Conservation (phyloP, 2,888 invertebrate genomes). For the Dryobota labecula region DNA sequence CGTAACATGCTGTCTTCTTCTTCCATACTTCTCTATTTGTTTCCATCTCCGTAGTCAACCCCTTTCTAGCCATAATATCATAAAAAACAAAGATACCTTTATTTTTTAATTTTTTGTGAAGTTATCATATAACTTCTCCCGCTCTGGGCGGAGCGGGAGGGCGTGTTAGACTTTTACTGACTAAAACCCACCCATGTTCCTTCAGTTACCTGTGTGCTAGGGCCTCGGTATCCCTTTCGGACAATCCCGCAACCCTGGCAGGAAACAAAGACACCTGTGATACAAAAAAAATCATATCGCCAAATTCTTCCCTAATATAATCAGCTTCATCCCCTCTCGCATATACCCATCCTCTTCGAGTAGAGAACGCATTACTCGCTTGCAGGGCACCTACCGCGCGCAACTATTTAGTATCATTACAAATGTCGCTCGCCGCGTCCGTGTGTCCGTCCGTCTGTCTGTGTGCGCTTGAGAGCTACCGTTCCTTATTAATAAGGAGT, state of each 20-base stretch:
- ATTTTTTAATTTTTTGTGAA: too few species aligned
- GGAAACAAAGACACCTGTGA: not conserved
- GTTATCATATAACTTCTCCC: too few species aligned
- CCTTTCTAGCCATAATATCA: not conserved
- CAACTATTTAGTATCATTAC: conserved; percentile 90
- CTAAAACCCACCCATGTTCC: too few species aligned
- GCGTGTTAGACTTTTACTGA: too few species aligned
- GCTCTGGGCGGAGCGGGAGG: too few species aligned
- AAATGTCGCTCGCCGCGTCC: conserved; percentile 86
- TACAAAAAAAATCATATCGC: not conserved
- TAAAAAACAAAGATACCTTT: not conserved
- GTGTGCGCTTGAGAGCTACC: conserved; percentile 81
- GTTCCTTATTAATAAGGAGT: conserved; percentile 89
- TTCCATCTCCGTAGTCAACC: not conserved
- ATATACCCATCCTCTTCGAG: conserved; percentile 69
- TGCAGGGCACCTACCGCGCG: conserved; percentile 89
- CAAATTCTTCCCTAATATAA: conserved; percentile 12
- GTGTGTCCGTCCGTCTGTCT: conserved; percentile 80
- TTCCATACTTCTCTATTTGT: not conserved
- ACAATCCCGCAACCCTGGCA: too few species aligned
- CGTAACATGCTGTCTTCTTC: not conserved
- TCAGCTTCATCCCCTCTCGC: conserved; percentile 31
- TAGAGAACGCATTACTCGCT: conserved; percentile 86
- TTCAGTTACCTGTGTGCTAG: too few species aligned
- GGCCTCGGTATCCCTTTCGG: too few species aligned